phyloP scores from a whole-genome alignment of 2,888 invertebrate species.

The Drosophila buzzatii region DNA sequence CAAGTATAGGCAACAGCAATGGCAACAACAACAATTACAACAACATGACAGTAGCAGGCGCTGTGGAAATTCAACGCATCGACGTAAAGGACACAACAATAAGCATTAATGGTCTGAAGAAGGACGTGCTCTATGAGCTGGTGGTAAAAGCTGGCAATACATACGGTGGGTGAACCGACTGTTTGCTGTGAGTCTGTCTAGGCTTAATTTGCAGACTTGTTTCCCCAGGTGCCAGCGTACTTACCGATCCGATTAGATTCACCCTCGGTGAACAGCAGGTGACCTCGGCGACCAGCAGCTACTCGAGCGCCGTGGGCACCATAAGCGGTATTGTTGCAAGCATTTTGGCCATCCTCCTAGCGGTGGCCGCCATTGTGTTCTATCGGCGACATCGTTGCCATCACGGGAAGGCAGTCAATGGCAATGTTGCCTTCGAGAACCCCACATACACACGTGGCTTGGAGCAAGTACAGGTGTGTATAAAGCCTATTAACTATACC shows the following conservation, averaged over 20 bases:
- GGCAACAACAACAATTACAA: slow-evolving; percentile 45
- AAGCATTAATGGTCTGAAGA: slow-evolving; percentile 89
- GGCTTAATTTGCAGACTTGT: slow-evolving; percentile 61
- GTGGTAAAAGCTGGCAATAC: slow-evolving; percentile 93
- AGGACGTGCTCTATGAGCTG: slow-evolving; percentile 91
- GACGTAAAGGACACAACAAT: slow-evolving; percentile 91
- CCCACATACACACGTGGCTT: slow-evolving; percentile 93
- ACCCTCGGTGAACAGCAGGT: slow-evolving; percentile 91
- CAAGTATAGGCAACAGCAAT: slow-evolving; percentile 71
- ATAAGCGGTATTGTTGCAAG: slow-evolving; percentile 85
- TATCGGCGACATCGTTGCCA: slow-evolving; percentile 83
- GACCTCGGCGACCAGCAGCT: slow-evolving; percentile 88
- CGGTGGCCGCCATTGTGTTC: slow-evolving; percentile 84
- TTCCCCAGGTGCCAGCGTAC: slow-evolving; percentile 89
- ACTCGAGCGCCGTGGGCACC: slow-evolving; percentile 84
- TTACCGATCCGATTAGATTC: slow-evolving; percentile 91
- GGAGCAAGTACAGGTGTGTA: slow-evolving; percentile 90
- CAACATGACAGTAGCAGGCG: slow-evolving; percentile 50
- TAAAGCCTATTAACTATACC: slow-evolving; percentile 24
- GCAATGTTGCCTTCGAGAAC: slow-evolving; percentile 92
- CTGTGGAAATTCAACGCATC: slow-evolving; percentile 88
- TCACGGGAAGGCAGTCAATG: slow-evolving; percentile 86
- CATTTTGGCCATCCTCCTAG: slow-evolving; percentile 83
- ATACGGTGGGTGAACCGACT: slow-evolving; percentile 86
- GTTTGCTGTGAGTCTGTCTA: slow-evolving; percentile 7